These are phyloP conservation scores for Platichthys stellatus DNA, from an alignment of 2,113 vertebrate genomes.

Conservation along the genomic window DNA sequence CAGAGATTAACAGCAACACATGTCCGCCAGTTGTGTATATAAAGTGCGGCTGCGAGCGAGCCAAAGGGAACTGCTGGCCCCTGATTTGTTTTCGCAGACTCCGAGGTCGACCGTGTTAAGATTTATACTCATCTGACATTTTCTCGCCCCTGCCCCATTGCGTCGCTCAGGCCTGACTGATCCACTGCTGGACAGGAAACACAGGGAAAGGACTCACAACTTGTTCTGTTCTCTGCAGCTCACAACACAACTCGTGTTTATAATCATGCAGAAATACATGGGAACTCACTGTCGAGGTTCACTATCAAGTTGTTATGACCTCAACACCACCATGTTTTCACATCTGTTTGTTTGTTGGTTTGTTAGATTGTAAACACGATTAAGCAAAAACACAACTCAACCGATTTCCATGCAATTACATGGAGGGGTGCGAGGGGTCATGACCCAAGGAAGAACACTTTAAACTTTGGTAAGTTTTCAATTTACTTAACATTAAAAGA, in stretches of 20 bases:
- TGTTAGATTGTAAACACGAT: too few relatives aligned
- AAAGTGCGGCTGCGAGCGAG: conserved; percentile 45
- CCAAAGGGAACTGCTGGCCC: conserved; percentile 28
- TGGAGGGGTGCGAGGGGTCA: too few relatives aligned
- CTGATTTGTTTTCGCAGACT: conserved; percentile 65
- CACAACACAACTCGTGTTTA: neutral
- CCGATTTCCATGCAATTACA: too few relatives aligned
- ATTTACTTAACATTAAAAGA: too few relatives aligned
- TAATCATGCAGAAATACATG: neutral
- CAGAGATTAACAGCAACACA: conserved; percentile 67
- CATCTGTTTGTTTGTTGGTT: too few relatives aligned
- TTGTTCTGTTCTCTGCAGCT: conserved; percentile 10
- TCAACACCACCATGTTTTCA: too few relatives aligned
- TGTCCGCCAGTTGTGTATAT: conserved; percentile 65
- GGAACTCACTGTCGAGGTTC: neutral
- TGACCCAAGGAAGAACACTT: too few relatives aligned
- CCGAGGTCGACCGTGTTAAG: conserved; percentile 35
- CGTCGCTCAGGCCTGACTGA: conserved; percentile 51
- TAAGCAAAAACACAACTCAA: too few relatives aligned
- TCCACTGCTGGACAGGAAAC: conserved; percentile 21
- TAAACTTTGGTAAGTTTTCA: too few relatives aligned
- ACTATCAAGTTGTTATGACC: too few relatives aligned
- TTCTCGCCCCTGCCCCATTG: conserved; percentile 40
- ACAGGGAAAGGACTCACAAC: conserved; percentile 9
- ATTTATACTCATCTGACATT: conserved; percentile 59